Evolutionary conservation across 2,113 vertebrate genomes (phyloP).

Genomic region (Eulacestoma nigropectus): DNA sequence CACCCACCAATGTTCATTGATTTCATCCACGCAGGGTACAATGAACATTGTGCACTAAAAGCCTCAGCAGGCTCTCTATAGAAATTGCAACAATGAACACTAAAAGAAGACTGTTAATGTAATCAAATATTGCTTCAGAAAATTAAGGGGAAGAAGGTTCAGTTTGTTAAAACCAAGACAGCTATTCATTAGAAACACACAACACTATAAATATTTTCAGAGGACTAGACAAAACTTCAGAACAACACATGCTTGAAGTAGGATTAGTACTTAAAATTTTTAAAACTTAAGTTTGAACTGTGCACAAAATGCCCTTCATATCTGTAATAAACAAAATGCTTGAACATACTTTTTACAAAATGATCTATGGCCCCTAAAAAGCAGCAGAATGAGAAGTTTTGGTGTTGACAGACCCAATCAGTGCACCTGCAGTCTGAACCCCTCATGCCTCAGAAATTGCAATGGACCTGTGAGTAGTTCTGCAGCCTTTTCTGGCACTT

Average conservation of each 20-base stretch:
- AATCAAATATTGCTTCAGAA: background rate
- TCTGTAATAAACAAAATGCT: background rate
- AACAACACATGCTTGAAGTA: background rate
- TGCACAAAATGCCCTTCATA: background rate
- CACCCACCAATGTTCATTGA: background rate
- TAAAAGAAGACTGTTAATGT: background rate
- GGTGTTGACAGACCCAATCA: background rate
- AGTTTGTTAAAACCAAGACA: background rate
- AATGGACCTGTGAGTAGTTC: conserved; percentile 8
- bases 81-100: background rate
- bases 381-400: background rate
- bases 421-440: background rate
- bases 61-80: background rate
- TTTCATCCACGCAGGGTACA: background rate
- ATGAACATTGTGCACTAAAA: background rate
- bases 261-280: background rate
- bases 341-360: background rate
- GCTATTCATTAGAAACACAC: background rate
- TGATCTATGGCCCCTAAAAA: background rate
- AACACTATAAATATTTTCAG: background rate
- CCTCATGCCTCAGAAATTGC: conserved; percentile 23
- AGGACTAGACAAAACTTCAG: background rate
- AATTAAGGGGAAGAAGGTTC: background rate
- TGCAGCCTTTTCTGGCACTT: conserved; percentile 69
- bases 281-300: background rate